Conservation (phyloP, 2,888 invertebrate species). For the Drosophila antonietae region DNA sequence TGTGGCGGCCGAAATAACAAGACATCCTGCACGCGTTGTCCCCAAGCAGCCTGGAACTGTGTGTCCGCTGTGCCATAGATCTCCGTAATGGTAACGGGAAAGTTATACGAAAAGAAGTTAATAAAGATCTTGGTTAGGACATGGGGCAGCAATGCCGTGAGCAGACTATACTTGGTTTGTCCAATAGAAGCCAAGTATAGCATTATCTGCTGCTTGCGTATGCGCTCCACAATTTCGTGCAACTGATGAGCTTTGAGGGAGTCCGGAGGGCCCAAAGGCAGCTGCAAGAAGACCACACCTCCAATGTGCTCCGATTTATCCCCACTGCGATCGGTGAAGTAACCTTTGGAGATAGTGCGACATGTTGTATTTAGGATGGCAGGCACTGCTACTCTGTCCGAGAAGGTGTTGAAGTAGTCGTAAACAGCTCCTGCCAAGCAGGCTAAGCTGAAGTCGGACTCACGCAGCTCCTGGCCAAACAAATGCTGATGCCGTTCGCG, state of each 20-base stretch:
- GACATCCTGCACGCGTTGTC: conserved; percentile 82
- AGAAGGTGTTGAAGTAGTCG: conserved; percentile 78
- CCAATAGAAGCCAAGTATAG: conserved; percentile 83
- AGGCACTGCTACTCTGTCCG: conserved; percentile 68
- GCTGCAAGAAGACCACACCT: conserved; percentile 83
- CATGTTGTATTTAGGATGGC: conserved; percentile 81
- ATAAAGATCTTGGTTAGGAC: conserved; percentile 83
- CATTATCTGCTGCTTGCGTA: conserved; percentile 81
- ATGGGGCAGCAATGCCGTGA: conserved; percentile 82
- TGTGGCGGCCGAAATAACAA: conserved; percentile 83
- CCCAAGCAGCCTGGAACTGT: conserved; percentile 81
- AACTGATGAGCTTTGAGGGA: conserved; percentile 72
- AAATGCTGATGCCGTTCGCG: conserved; percentile 72
- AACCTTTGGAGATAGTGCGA: conserved; percentile 82
- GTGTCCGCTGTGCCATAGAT: conserved; percentile 80
- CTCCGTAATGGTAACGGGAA: conserved; percentile 84
- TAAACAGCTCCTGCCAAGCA: conserved; percentile 82
- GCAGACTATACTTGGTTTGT: conserved; percentile 82
- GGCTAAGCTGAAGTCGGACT: conserved; percentile 82
- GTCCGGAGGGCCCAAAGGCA: conserved; percentile 78
- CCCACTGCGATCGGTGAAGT: conserved; percentile 80
- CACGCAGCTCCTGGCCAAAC: conserved; percentile 71
- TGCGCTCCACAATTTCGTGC: conserved; percentile 79
- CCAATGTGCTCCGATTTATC: conserved; percentile 81
- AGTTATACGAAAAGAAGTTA: conserved; percentile 83